Evolutionary conservation across 2,888 invertebrate genomes (phyloP).

Genomic region (Electrophaes corylata): DNA sequence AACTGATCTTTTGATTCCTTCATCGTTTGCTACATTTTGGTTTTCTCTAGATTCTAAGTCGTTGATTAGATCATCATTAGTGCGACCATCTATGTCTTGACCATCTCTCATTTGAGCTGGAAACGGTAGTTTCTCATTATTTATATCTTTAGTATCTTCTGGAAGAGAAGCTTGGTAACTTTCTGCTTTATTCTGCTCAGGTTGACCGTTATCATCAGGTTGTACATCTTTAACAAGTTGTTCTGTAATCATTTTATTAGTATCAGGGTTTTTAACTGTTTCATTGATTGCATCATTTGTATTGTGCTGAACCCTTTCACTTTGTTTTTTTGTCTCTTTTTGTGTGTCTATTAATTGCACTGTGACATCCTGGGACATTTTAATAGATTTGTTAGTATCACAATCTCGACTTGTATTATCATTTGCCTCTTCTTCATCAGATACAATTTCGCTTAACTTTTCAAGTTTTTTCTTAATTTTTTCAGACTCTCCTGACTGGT

Average conservation of each 20-base stretch:
- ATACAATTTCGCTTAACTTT: slow-evolving; percentile 82
- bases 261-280: slow-evolving; percentile 1
- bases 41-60: slow-evolving; percentile 7
- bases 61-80: slow-evolving; percentile 7
- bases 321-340: background rate
- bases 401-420: slow-evolving; percentile 7
- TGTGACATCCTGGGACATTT: slow-evolving; percentile 1
- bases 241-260: slow-evolving; percentile 4
- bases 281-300: background rate
- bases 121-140: slow-evolving; percentile 10
- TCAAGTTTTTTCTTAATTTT: slow-evolving; percentile 84
- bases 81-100: background rate
- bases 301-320: slow-evolving; percentile 2
- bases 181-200: slow-evolving; percentile 12
- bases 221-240: background rate
- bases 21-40: slow-evolving; percentile 3
- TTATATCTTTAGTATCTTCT: slow-evolving; percentile 25
- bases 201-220: background rate
- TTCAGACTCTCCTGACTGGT: slow-evolving; percentile 69
- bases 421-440: slow-evolving; percentile 68
- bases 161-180: background rate
- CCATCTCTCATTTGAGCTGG: slow-evolving; percentile 7
- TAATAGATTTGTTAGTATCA: background rate
- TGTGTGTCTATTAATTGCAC: background rate
- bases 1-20: background rate